A percentile compares a stretch with the other conserved stretches of the same genome.
Evolutionary conservation across 2,113 vertebrate genomes (phyloP).

Genomic region (Monopterus albus): DNA sequence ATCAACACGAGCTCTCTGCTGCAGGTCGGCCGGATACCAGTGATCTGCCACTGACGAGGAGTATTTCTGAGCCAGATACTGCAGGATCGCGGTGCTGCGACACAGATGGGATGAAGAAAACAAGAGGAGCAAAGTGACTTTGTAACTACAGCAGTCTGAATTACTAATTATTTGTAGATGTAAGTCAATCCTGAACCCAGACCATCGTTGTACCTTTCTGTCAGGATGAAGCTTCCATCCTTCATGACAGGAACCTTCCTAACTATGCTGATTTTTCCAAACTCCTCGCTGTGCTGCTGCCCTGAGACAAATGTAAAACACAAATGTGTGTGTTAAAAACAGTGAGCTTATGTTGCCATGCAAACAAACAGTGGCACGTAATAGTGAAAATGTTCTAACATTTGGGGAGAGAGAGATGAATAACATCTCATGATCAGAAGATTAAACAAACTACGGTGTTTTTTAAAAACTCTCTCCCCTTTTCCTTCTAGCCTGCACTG

Average conservation of each 20-base stretch:
- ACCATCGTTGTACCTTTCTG: slow-evolving; percentile 89
- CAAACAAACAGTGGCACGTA: no score
- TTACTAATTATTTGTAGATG: no score
- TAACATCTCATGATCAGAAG: no score
- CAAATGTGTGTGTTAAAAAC: no score
- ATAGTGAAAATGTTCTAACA: no score
- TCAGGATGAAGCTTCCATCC: slow-evolving; percentile 88
- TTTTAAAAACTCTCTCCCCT: no score
- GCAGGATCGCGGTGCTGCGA: slow-evolving; percentile 80
- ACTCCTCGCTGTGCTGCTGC: slow-evolving; percentile 83
- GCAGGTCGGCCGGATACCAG: slow-evolving; percentile 83
- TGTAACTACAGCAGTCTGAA: background rate
- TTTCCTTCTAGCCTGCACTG: no score
- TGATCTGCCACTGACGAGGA: slow-evolving; percentile 63
- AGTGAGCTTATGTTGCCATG: no score
- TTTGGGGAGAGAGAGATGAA: background rate
- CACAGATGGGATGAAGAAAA: background rate
- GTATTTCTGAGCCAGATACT: slow-evolving; percentile 78
- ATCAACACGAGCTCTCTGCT: slow-evolving; percentile 75
- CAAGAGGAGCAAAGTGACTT: no score
- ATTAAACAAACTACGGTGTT: background rate
- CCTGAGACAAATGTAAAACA: slow-evolving; percentile 78
- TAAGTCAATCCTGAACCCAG: no score
- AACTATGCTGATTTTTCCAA: slow-evolving; percentile 82
- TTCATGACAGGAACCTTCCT: slow-evolving; percentile 88